Evolutionary conservation across 2,888 invertebrate species (phyloP), one percentile per base, ranked within the genome.

Genomic region (Yponomeuta evonymella): DNA sequence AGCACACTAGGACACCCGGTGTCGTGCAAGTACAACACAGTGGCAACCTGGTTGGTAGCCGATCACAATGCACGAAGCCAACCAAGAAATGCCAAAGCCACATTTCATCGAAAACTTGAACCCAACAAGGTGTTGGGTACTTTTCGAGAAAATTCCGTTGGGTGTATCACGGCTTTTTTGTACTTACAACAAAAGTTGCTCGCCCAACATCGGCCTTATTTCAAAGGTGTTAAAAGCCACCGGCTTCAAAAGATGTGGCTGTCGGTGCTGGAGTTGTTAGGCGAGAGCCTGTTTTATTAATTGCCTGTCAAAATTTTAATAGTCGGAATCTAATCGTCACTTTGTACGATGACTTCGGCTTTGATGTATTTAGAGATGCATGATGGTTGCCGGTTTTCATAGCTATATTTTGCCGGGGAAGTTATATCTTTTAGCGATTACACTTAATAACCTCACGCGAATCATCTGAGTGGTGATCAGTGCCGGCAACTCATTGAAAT

Each of bases 251-350:
- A 58, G 4, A 3, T 8, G 51, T 15, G 51, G 51, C 15, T 58
- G 15, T 15, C 3, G 15, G 51, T 15, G 12, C 6, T 8, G 8
- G 8, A 8, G 6, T 43, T 43, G 43, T 43, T 43, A 43, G 43
- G 43, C 51, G 51, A 58, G 51, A 58, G 51, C 51, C 51, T 58
- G 51, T 58, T 58, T 58, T 58, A 58, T 58, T 58, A 58, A 58
- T 58, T 58, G 51, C 51, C 51, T 58, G 51, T 12, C 51, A 58
- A 58, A 58, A 58, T 58, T 12, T 58, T 58, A 58, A 58, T 58
- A 58, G 51, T 58, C 51, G 51, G 51, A 58, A 58, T 58, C 51
- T 58, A 58, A 58, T 58, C 51, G 51, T 58, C 51, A 58, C 51
- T 58, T 58, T 58, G 51, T 15, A 15, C 51, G 51, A 58, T 58